A percentile compares a stretch with the other conserved stretches of the same genome.
These are phyloP conservation scores for Bucorvus abyssinicus DNA, from an alignment of 2,797 vertebrate genomes.

Conservation along the genomic window DNA sequence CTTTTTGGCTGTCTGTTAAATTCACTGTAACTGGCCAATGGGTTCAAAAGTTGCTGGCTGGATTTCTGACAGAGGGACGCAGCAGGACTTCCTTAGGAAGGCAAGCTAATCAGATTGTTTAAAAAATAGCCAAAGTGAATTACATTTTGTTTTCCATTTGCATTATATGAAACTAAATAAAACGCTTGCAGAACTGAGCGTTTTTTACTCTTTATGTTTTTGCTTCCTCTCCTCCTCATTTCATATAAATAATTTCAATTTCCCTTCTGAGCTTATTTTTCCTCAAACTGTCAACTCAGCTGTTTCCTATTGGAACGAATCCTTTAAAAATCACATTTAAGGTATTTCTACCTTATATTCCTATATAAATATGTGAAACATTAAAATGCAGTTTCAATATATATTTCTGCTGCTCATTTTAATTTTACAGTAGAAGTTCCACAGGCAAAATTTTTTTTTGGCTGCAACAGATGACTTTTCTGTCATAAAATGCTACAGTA, in stretches of 20 bases:
- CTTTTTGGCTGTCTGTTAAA: neutral
- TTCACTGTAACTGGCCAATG: neutral
- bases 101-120: slow-evolving; percentile 1
- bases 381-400: neutral
- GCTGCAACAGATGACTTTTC: neutral
- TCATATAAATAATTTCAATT: neutral
- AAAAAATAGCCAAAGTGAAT: neutral
- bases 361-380: neutral
- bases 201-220: neutral
- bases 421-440: neutral
- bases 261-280: neutral
- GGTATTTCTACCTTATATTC: neutral
- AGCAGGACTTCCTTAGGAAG: slow-evolving; percentile 61
- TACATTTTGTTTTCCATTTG: neutral
- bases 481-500: neutral
- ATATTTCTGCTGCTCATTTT: neutral
- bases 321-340: neutral
- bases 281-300: neutral
- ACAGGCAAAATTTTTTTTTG: neutral
- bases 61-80: neutral
- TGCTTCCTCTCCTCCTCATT: neutral
- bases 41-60: slow-evolving; percentile 5
- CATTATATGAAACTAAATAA: neutral
- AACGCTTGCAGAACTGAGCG: neutral
- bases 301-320: neutral